Percentiles rank a stretch among this genome's conserved stretches.
Conservation (phyloP, 2,113 vertebrate species). For the Cromileptes altivelis region DNA sequence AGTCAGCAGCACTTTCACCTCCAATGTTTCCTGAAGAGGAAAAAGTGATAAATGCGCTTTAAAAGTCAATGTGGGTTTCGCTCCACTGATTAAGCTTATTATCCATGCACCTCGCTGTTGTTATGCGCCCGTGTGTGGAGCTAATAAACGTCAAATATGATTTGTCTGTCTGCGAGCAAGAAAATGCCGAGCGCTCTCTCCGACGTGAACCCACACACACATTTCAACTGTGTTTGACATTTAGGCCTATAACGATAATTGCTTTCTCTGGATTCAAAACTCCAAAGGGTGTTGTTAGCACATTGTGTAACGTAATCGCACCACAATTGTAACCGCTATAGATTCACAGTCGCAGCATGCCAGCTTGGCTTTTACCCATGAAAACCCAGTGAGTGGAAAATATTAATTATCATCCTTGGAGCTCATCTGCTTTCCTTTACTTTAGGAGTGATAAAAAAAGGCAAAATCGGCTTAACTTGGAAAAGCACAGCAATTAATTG, state of each 20-base stretch:
- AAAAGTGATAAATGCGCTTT: conserved; percentile 40
- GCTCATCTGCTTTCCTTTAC: conserved; percentile 68
- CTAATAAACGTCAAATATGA: conserved; percentile 66
- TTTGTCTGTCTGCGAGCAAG: conserved; percentile 40
- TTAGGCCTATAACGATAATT: conserved; percentile 66
- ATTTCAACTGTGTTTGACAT: conserved; percentile 64
- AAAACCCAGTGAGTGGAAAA: conserved; percentile 64
- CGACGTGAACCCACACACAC: conserved; percentile 31
- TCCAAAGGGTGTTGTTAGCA: conserved; percentile 55
- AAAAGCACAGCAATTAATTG: conserved; percentile 70
- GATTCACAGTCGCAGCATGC: conserved; percentile 31
- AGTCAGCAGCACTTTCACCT: not conserved
- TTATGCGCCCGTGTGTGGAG: conserved; percentile 31
- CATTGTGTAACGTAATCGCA: conserved; percentile 52
- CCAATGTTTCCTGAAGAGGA: conserved; percentile 10
- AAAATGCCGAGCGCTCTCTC: conserved; percentile 30
- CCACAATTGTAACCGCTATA: conserved; percentile 39
- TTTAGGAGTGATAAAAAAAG: conserved; percentile 50
- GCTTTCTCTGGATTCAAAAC: conserved; percentile 57
- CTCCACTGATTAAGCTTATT: conserved; percentile 51
- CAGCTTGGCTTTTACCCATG: conserved; percentile 59
- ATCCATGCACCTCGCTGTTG: conserved; percentile 44
- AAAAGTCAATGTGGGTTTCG: conserved; percentile 51
- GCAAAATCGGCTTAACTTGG: conserved; percentile 65
- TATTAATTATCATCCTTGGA: conserved; percentile 65